Conservation (phyloP, 2,888 invertebrate species). For the Morpho deidamia region DNA sequence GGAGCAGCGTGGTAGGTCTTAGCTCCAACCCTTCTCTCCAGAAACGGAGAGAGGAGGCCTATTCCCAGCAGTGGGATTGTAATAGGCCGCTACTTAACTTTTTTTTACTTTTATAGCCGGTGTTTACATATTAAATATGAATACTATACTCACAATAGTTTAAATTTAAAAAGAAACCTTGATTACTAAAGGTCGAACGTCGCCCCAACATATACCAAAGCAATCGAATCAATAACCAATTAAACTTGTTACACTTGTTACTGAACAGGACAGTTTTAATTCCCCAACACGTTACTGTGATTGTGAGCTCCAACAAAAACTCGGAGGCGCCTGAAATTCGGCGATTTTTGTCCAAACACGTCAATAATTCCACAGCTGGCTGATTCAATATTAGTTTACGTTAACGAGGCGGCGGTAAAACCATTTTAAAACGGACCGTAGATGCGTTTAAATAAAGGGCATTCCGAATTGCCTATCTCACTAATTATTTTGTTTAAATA, state of each 20-base stretch:
- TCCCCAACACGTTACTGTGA: conserved; percentile 2
- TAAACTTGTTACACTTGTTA: background rate
- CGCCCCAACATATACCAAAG: too few species aligned
- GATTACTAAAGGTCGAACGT: too few species aligned
- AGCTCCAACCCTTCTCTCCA: too few species aligned
- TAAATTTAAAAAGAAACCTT: too few species aligned
- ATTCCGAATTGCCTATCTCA: conserved; percentile 18
- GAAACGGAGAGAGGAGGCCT: too few species aligned
- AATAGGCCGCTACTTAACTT: too few species aligned
- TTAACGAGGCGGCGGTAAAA: conserved; percentile 49
- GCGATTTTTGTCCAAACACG: conserved; percentile 54
- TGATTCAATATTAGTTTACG: conserved; percentile 56
- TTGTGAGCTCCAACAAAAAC: conserved; percentile 13
- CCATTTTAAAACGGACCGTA: conserved; percentile 26
- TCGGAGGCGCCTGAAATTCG: conserved; percentile 30
- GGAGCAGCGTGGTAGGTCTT: too few species aligned
- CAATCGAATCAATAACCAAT: too few species aligned
- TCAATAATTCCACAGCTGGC: conserved; percentile 55
- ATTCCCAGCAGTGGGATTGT: too few species aligned
- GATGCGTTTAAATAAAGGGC: conserved; percentile 18
- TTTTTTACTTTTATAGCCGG: too few species aligned
- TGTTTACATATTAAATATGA: too few species aligned
- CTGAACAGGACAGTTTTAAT: background rate
- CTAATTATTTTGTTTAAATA: conserved; percentile 60
- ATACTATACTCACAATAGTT: too few species aligned